Evolutionary conservation across 2,888 invertebrate species (phyloP).

Genomic region (Operophtera brumata): DNA sequence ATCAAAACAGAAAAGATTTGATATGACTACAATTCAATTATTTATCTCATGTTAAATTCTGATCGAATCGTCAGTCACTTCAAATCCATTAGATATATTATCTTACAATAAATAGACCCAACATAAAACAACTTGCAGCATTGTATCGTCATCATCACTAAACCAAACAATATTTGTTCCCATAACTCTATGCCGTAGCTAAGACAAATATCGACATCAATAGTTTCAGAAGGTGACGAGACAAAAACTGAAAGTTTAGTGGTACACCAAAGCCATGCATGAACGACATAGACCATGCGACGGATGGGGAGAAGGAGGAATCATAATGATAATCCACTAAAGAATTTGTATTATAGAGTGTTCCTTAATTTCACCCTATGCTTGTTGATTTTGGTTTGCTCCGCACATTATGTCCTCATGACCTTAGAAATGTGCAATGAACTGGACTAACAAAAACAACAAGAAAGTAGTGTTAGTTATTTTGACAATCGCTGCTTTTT

Average conservation of each 20-base stretch:
- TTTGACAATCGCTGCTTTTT: too few relatives aligned
- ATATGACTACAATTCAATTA: not conserved
- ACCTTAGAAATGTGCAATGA: too few relatives aligned
- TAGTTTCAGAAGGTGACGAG: conserved; percentile 2
- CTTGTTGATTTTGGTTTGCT: too few relatives aligned
- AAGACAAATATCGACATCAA: not conserved
- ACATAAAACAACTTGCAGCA: conserved; percentile 4
- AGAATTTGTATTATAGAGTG: conserved; percentile 1
- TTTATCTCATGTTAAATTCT: not conserved
- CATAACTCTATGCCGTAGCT: not conserved
- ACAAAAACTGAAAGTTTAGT: conserved; percentile 32
- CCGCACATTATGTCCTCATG: too few relatives aligned
- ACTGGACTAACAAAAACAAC: too few relatives aligned
- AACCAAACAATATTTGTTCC: not conserved
- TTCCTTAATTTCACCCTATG: not conserved
- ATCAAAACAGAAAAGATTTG: not conserved
- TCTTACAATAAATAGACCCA: not conserved
- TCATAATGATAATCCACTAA: conserved; percentile 29
- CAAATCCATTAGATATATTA: not conserved
- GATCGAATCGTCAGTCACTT: not conserved
- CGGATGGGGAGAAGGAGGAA: conserved; percentile 27
- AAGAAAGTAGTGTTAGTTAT: too few relatives aligned
- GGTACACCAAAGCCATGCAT: conserved; percentile 49
- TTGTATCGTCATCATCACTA: conserved; percentile 1
- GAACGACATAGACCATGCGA: conserved; percentile 51